Base-by-base conservation (phyloP, 2,888 invertebrate species). In the Cosmorhoe ocellata region DNA sequence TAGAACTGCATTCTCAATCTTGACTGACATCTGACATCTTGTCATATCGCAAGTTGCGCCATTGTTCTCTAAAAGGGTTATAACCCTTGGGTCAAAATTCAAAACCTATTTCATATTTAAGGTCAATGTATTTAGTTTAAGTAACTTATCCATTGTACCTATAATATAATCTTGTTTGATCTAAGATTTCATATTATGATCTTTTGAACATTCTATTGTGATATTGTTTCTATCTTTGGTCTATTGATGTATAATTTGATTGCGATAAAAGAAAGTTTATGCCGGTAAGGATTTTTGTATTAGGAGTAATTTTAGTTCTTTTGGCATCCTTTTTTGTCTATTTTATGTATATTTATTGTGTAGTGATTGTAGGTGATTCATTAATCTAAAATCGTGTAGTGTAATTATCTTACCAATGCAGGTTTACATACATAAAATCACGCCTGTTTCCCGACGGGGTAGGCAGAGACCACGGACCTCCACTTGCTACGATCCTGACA, bases 1-100 rank as follows among this genome's bases (percentile, higher is more conserved):
- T 78, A 79, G 67, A 78, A 72, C 58, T 74, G 74, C 76, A 78
- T 78, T 79, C 74, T 64, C 63, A 51, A 66, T 65, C 67, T 67
- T 76, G 80, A 69, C 74, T 68, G 76, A 74, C 78, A 64, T 69
- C 39, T 53, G 74, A 67, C 66, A 67, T 59, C 62, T 69, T 75
- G 75, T 79, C 76, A 80, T 72, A 72, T 36, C 18, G 38, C 36
- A 44, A 24, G 39, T 47, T 47, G 13, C 1, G 51, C 65, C 63
- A 74, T 78, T 81, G 77, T 76, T 68, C 61, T 62, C 56, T 58
- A 51, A 58, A 70, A 75, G 70, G 78, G 79, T 76, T 74, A 59
- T 59, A 50, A 64, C 61, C 71, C 71, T 68, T 54, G 61, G 71
- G 76, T 74, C 74, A 76, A 73, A 69, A 76, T 73, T 74, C 74